phyloP scores from a whole-genome alignment of 2,888 invertebrate species.

The Urechis unicinctus region DNA sequence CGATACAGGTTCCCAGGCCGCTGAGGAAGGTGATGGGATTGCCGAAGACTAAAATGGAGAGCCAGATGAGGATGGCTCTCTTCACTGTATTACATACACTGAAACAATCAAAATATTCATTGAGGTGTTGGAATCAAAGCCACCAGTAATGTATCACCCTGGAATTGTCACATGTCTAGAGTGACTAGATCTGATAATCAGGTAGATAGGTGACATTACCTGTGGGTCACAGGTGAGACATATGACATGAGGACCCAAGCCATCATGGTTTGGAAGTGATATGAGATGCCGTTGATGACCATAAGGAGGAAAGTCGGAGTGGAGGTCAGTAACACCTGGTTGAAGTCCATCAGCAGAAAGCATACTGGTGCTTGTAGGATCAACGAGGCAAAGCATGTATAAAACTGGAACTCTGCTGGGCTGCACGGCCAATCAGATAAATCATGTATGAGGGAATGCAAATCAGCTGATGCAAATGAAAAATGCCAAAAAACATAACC shows the following conservation, averaged over 20 bases:
- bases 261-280: slow-evolving; percentile 74
- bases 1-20: slow-evolving; percentile 65
- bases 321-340: slow-evolving; percentile 53
- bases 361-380: slow-evolving; percentile 68
- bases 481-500: no score
- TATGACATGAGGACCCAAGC: slow-evolving; percentile 74
- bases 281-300: slow-evolving; percentile 67
- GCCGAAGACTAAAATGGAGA: slow-evolving; percentile 68
- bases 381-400: slow-evolving; percentile 68
- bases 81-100: slow-evolving; percentile 76
- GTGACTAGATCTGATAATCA: neutral
- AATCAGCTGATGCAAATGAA: no score
- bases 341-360: slow-evolving; percentile 62
- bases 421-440: slow-evolving; percentile 47
- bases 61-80: slow-evolving; percentile 71
- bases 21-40: slow-evolving; percentile 69
- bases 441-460: neutral
- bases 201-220: slow-evolving; percentile 13
- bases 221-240: slow-evolving; percentile 71
- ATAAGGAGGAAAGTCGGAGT: slow-evolving; percentile 56
- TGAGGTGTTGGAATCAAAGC: no score
- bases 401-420: slow-evolving; percentile 73
- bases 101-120: slow-evolving; percentile 25
- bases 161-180: no score
- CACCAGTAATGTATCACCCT: no score